Evolutionary conservation across 2,797 vertebrate species (phyloP), one percentile per base, ranked within the genome.

Genomic region (Hirundo rustica): DNA sequence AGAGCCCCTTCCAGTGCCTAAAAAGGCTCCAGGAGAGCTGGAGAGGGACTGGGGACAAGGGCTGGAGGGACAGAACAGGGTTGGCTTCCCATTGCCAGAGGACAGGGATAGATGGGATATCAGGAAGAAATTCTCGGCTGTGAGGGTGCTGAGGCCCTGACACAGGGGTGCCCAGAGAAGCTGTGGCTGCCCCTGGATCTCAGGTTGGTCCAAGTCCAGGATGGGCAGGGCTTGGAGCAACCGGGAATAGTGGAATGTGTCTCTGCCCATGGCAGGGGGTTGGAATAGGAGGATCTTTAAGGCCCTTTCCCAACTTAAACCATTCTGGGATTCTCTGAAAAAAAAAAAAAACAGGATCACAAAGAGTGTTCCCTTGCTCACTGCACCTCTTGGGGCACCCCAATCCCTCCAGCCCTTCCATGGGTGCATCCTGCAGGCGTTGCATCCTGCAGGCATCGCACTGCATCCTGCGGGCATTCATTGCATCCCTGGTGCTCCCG

Each of bases 401-500:
- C 6, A 9, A 5, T 4, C 23, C 6, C 23, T n/a, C 16, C 44
- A 34, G 23, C 30, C 44, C 26, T 66, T 62, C 21, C 3, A 1
- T 0, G 5, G 55, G 19, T 14, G 27, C 22, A 3, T 17, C 60
- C 30, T 34, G 5, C 22, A 4, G 61, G 9, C 12, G 38, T 38
- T 38, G 38, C 38, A 38, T 38, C 36, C 10, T 38, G 36, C 36
- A 38, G 36, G 36, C 36, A 10, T 38, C 36, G 36, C 36, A 36
- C 36, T 38, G 36, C 36, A 38, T 38, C 38, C 38, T 38, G 38
- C 38, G 12, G 36, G 38, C 38, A 12, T 38, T 38, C 9, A 3
- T 18, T 0, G 0, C 30, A 0, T 2, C 1, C 9, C 25, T 5
- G 0, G 1, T n/a, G 58, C 53, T 83, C 23, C 51, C 5, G 1